Evolutionary conservation across 2,113 vertebrate genomes (phyloP).

Genomic region (Pseudorhombus dupliciocellatus): DNA sequence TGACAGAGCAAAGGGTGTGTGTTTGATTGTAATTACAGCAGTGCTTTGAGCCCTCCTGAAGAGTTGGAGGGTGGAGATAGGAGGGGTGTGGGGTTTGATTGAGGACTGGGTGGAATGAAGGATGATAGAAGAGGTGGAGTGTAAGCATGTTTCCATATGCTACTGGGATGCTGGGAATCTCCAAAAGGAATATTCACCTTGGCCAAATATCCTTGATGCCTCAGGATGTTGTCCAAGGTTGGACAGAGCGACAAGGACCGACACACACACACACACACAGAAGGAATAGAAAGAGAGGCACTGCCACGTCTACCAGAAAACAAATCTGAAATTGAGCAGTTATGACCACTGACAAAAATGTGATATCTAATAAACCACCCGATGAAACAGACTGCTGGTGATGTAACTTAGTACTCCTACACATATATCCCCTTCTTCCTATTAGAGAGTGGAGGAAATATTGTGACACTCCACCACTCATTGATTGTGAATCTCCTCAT

Average conservation of each 20-base stretch:
- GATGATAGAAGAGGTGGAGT: slow-evolving; percentile 64
- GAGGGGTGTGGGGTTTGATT: slow-evolving; percentile 56
- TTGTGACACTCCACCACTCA: slow-evolving; percentile 16
- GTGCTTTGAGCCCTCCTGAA: slow-evolving; percentile 52
- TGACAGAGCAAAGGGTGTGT: slow-evolving; percentile 55
- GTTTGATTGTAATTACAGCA: slow-evolving; percentile 71
- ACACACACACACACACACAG: slow-evolving; percentile 22
- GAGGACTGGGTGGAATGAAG: slow-evolving; percentile 51
- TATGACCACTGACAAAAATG: slow-evolving; percentile 32
- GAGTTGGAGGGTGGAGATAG: slow-evolving; percentile 40
- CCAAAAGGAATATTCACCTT: slow-evolving; percentile 70
- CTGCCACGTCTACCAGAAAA: slow-evolving; percentile 50
- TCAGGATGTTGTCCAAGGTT: slow-evolving; percentile 61
- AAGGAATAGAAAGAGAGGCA: slow-evolving; percentile 9
- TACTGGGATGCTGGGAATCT: slow-evolving; percentile 67
- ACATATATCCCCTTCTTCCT: not conserved
- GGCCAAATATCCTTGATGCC: slow-evolving; percentile 43
- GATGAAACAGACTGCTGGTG: slow-evolving; percentile 23
- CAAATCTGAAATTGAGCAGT: slow-evolving; percentile 44
- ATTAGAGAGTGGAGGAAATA: not conserved
- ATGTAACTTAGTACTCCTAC: slow-evolving; percentile 14
- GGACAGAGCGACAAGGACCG: slow-evolving; percentile 31
- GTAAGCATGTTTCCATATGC: slow-evolving; percentile 72
- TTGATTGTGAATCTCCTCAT: slow-evolving; percentile 17
- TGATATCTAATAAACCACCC: slow-evolving; percentile 60